phyloP scores from a whole-genome alignment of 2,888 invertebrate genomes.

The Poecilobothrus nobilitatus region DNA sequence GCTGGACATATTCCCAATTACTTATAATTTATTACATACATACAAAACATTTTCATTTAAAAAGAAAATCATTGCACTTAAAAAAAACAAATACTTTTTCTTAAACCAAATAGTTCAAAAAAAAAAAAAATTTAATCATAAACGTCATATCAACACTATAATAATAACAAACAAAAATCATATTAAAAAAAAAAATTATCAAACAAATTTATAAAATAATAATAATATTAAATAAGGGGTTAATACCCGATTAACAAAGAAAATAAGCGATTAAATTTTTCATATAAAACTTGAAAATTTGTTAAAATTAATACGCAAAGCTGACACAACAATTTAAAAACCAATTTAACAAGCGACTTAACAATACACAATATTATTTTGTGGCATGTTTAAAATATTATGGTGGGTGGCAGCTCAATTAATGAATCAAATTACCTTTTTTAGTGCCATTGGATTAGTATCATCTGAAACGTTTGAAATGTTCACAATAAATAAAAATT shows the following conservation, averaged over 20 bases:
- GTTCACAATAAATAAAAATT: background rate
- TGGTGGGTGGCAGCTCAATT: background rate
- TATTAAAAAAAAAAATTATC: too few relatives aligned
- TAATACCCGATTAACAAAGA: background rate
- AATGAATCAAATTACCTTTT: background rate
- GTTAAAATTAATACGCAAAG: background rate
- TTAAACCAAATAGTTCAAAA: too few relatives aligned
- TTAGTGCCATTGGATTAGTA: background rate
- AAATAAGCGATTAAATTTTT: background rate
- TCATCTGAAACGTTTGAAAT: background rate
- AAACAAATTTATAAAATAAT: too few relatives aligned
- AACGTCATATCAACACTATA: too few relatives aligned
- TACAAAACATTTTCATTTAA: too few relatives aligned
- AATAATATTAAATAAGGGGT: background rate
- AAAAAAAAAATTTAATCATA: too few relatives aligned
- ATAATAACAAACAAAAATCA: too few relatives aligned
- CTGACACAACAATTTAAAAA: constrained; percentile 1
- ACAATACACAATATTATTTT: background rate
- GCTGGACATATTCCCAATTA: too few relatives aligned
- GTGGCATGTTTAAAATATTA: too few relatives aligned
- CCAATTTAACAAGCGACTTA: background rate
- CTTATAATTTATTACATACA: too few relatives aligned
- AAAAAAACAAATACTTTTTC: too few relatives aligned
- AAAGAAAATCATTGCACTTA: too few relatives aligned
- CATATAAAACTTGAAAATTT: background rate